Evolutionary conservation across 1,140 invertebrate genomes (phyloP), one percentile per base, ranked within the genome.

Genomic region (Augochlora pura): DNA sequence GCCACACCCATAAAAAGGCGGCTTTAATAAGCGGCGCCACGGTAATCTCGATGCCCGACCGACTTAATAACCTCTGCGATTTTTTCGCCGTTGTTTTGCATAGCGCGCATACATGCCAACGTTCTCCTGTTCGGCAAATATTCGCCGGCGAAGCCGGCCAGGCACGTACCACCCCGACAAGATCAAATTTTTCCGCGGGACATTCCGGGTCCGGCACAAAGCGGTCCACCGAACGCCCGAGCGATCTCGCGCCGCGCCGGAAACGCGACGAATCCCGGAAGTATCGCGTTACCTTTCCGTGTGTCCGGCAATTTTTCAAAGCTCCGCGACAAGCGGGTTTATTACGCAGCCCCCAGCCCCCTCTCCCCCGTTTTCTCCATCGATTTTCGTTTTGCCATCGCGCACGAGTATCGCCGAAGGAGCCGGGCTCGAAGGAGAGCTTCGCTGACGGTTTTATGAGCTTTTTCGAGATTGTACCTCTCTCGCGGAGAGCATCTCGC

Each of bases 1-100:
- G 32, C 32, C 32, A 4, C 4, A 32, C 32, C 32, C 32, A 4
- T 32, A 32, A 32, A 32, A 32, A 32, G 32, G 4, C 32, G 32
- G 32, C 4, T 62, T 77, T 77, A 70, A 77, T 69, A 77, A 77
- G 39, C 42, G 75, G 39, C 25, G 75, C 27, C 14, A 3, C 14
- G 14, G 16, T 77, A 77, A 77, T 77, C 75, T 77, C 39, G 75
- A 77, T 70, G 75, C 39, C 7, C 49, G 49, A n/a, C 57, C 57
- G 62, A 63, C 57, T 77, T 77, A 70, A 77, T 77, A 77, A 77
- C 75, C 23, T 18, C 9, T 18, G 1, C 2, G 46, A 57, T 57
- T 57, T 21, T 57, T 57, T n/a, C 18, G 18, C n/a, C 23, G 54
- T n/a, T 77, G 49, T 63, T 70, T 77, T 63, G 57, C 75, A 70